These are phyloP conservation scores for Atta colombica DNA, from an alignment of 1,140 invertebrate species.

Conservation along the genomic window DNA sequence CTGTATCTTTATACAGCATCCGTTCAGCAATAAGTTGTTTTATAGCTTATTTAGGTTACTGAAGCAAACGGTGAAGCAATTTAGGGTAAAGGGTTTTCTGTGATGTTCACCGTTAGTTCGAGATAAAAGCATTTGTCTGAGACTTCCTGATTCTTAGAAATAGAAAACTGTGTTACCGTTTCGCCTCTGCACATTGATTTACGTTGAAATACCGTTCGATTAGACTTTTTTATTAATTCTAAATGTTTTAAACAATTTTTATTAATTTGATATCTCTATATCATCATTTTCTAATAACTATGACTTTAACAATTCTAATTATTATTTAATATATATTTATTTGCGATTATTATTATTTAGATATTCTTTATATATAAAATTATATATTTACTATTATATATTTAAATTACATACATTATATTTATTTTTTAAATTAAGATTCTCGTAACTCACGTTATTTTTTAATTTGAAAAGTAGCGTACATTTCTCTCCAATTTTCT, in stretches of 20 bases:
- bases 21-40: no score
- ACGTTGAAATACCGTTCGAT: not conserved
- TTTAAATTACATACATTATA: not conserved
- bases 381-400: not conserved
- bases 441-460: conserved; percentile 3
- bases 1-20: no score
- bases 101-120: not conserved
- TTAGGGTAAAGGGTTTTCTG: no score
- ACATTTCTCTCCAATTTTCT: not conserved
- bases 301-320: not conserved
- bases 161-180: not conserved
- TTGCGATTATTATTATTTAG: not conserved
- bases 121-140: not conserved
- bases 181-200: not conserved
- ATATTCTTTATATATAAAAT: not conserved
- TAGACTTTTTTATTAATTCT: not conserved
- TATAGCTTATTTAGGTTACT: no score
- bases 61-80: no score
- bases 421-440: not conserved
- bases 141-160: not conserved
- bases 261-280: not conserved
- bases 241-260: not conserved
- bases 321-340: conserved; percentile 3
- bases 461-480: not conserved
- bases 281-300: not conserved